A percentile compares a stretch with the other conserved stretches of the same genome.
Evolutionary conservation across 2,888 invertebrate genomes (phyloP).

Genomic region (Sepiola atlantica): DNA sequence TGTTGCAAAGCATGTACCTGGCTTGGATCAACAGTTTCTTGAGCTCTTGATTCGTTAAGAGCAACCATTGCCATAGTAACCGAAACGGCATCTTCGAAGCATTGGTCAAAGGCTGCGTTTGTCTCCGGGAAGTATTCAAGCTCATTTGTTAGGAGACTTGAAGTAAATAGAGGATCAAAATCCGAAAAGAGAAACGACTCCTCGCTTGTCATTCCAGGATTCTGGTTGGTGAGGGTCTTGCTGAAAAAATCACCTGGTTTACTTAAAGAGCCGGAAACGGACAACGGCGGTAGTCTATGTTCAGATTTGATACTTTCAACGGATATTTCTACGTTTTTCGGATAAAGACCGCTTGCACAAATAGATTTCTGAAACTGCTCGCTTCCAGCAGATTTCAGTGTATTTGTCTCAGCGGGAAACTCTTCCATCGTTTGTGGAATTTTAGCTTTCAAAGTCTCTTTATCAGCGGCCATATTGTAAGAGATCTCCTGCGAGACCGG

Average conservation of each 20-base stretch:
- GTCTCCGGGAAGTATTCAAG: not conserved
- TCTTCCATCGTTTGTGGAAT: not conserved
- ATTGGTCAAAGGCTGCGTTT: not conserved
- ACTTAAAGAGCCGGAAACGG: not conserved
- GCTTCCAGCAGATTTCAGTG: not conserved
- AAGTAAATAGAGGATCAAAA: constrained; percentile 2
- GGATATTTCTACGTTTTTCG: not conserved
- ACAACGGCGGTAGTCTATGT: not conserved
- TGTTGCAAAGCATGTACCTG: not conserved
- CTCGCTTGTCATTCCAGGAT: not conserved
- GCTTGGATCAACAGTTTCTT: not conserved
- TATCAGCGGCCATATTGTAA: not conserved
- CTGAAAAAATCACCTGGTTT: not conserved
- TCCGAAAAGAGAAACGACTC: constrained; percentile 33
- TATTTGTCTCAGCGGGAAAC: not conserved
- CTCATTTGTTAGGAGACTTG: constrained; percentile 35
- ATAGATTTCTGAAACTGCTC: not conserved
- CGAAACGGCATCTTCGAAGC: constrained; percentile 37
- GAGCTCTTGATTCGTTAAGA: not conserved
- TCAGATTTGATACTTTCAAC: not conserved
- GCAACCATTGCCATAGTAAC: not conserved
- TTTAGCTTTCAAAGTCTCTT: not conserved
- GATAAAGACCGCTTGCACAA: not conserved
- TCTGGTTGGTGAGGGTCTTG: not conserved
- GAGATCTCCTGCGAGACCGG: not conserved